A percentile compares a stretch with the other conserved stretches of the same genome.
Evolutionary conservation across 2,888 invertebrate species (phyloP).

Genomic region (Tanytarsus gracilentus): DNA sequence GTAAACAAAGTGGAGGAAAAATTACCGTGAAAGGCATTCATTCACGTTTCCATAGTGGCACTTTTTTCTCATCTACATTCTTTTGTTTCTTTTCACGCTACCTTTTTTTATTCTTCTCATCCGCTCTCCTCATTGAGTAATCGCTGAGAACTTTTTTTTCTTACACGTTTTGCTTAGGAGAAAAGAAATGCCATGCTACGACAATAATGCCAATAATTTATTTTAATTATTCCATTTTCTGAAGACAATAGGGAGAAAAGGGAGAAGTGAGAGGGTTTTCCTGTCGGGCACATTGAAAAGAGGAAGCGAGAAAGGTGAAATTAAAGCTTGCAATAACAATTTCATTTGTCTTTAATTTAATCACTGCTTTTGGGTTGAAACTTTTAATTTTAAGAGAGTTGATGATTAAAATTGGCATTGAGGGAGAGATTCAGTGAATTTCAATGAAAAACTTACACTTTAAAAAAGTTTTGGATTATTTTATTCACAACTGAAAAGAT

Average conservation of each 20-base stretch:
- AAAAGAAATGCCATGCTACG: background rate
- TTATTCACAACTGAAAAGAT: too few species aligned
- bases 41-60: background rate
- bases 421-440: too few species aligned
- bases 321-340: too few species aligned
- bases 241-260: background rate
- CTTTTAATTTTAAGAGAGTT: too few species aligned
- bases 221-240: constrained; percentile 8
- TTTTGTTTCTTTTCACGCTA: background rate
- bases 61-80: background rate
- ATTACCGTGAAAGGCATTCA: constrained; percentile 1
- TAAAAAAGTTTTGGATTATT: too few species aligned
- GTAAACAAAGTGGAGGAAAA: background rate
- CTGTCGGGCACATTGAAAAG: too few species aligned
- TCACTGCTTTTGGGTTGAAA: too few species aligned
- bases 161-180: background rate
- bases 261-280: background rate
- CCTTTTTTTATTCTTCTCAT: background rate
- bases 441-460: too few species aligned
- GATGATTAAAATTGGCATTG: too few species aligned
- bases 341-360: too few species aligned
- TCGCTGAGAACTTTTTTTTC: background rate
- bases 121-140: background rate
- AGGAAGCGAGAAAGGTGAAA: too few species aligned
- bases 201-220: constrained; percentile 16